Base-by-base conservation (phyloP, 2,888 invertebrate genomes). In the Andricus quercusramuli region DNA sequence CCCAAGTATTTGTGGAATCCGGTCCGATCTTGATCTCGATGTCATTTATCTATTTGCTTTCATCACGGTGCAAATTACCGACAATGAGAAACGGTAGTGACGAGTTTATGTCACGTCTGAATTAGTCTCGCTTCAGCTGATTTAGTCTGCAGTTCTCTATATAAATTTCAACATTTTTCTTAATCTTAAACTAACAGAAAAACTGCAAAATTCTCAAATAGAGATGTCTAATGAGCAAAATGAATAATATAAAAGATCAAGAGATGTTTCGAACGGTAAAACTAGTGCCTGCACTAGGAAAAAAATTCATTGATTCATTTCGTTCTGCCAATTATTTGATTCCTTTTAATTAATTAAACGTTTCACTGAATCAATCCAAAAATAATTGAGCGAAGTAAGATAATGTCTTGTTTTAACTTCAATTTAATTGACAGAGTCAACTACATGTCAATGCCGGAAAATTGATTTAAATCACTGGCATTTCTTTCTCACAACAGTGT, bases 41-140 rank as follows among this genome's bases (percentile, higher is more conserved):
- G 74, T 74, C 51, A 74, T 74, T 74, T 74, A 74, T 51, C 70
- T 62, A 74, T 74, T 74, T 74, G 29, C 74, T 74, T 74, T 74
- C 56, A 74, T 74, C 74, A 74, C 56, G 17, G 74, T 56, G 74
- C 56, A 74, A 74, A 74, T 74, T 74, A 74, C 56, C 32, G 51
- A 56, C 74, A 74, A 74, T 74, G 74, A 74, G 56, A 74, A 74
- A 74, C 74, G 74, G 74, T 74, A 74, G 74, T 74, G 74, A 56
- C 74, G 74, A 74, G 74, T 74, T 74, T 74, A 51, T 74, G 56
- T 74, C 74, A 74, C 74, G 74, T 74, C 56, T 74, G 32, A 74
- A 56, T 74, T 56, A 74, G 70, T 51, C 70, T 70, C 29, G 47
- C 51, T 74, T 25, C 56, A 74, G 74, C 56, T 74, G 56, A 74